Base-by-base conservation (phyloP, 2,797 vertebrate species). In the Nannoperca australis region DNA sequence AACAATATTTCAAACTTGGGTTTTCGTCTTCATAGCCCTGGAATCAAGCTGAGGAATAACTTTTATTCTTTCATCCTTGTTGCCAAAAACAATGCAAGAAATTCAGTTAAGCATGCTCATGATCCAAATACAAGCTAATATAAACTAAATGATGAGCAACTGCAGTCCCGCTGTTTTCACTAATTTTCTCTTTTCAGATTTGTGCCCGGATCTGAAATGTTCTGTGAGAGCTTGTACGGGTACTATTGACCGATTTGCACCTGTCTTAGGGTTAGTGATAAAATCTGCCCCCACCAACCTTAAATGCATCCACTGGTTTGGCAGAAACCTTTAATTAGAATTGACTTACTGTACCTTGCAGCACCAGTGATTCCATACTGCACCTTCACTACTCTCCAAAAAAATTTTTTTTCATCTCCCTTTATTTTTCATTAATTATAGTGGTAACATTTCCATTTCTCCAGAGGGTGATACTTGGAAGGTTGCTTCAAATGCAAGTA, bases 241-340 rank as follows among this genome's bases (percentile, higher is more conserved):
- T 30, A 34, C 75, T 75, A 73, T 49, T 74, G 76, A 81, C 38
- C 44, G 59, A 70, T 76, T 70, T 27, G 24, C 11, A 59, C 11
- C 38, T 56, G 5, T 74, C 34, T 63, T 7, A 24, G 22, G 34
- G 40, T 60, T 47, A 64, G 44, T 20, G 79, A 78, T 44, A 60
- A 60, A 66, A 78, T 82, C 66, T 75, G 38, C 49, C 61, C 27
- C 40, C 30, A 38, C 44, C 38, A 72, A 70, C 73, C 76, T 63
- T 49, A 69, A 70, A 78, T 58, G 44, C 69, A 67, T 70, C 44
- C 62, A 58, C 58, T 53, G 56, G 30, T 77, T 55, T 70, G 51
- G 76, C 79, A 78, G 42, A 68, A 82, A 87, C 73, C 55, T 84
- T 88, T 82, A 88, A 85, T 90, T 90, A 83, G 73, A 88, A 86